Evolutionary conservation across 2,888 invertebrate genomes (phyloP).

Genomic region (Drosophila pseudotalamancana): DNA sequence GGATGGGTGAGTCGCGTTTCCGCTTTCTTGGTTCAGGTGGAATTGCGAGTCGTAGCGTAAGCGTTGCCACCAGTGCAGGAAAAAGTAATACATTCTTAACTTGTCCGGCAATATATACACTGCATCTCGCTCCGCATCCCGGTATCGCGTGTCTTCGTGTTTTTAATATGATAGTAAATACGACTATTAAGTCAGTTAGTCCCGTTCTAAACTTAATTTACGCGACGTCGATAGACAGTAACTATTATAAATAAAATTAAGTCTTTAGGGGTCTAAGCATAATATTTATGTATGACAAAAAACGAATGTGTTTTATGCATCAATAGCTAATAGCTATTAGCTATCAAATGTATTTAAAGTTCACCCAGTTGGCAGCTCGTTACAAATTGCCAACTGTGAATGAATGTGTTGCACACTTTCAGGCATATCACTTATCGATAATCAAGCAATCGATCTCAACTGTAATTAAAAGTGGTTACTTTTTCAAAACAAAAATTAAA

Average conservation of each 20-base stretch:
- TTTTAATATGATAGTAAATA: too few relatives aligned
- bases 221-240: not conserved
- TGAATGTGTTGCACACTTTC: constrained; percentile 29
- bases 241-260: too few relatives aligned
- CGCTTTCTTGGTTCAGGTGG: too few relatives aligned
- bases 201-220: not conserved
- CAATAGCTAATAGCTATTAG: not conserved
- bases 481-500: not conserved
- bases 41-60: too few relatives aligned
- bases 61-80: not conserved
- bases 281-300: not conserved
- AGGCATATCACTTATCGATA: constrained; percentile 14
- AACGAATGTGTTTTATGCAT: not conserved
- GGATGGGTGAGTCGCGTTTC: too few relatives aligned
- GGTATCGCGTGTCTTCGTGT: too few relatives aligned
- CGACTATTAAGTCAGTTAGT: too few relatives aligned
- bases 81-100: not conserved
- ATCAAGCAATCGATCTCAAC: not conserved
- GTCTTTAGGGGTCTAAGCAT: too few relatives aligned
- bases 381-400: not conserved
- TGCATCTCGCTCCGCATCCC: too few relatives aligned
- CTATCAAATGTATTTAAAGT: not conserved
- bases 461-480: constrained; percentile 3
- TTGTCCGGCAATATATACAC: not conserved
- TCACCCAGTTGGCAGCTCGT: constrained; percentile 32